A percentile compares a stretch with the other conserved stretches of the same genome.
Conservation (phyloP, 2,888 invertebrate genomes). For the Chrysopilus asiliformis region DNA sequence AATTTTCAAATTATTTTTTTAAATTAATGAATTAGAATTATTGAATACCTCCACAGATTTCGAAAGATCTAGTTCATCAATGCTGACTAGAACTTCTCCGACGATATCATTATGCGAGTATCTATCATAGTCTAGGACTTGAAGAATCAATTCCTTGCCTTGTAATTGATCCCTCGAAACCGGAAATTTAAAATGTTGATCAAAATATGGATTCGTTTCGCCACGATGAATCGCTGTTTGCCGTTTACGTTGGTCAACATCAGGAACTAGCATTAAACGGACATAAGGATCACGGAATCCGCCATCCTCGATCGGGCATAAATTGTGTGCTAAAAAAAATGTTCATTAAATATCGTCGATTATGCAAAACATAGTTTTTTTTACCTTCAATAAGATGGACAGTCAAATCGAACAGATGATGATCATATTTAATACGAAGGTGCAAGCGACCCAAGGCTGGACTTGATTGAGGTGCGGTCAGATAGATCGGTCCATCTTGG, state of each 20-base stretch:
- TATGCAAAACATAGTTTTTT: no score
- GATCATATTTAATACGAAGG: constrained; percentile 75
- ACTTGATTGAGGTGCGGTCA: constrained; percentile 47
- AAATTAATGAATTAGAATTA: no score
- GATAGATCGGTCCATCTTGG: constrained; percentile 62
- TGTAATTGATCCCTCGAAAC: constrained; percentile 76
- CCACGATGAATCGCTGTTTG: constrained; percentile 75
- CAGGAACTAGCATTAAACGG: constrained; percentile 61
- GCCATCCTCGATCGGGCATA: constrained; percentile 71
- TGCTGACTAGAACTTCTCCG: constrained; percentile 66
- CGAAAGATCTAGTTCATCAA: constrained; percentile 61
- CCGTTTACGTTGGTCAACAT: constrained; percentile 70
- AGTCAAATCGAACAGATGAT: constrained; percentile 76
- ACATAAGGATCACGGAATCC: constrained; percentile 87
- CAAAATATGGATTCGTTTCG: constrained; percentile 75
- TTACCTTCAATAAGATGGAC: constrained; percentile 85
- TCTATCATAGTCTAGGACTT: constrained; percentile 39
- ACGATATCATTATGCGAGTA: constrained; percentile 81
- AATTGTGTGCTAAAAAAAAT: constrained; percentile 51
- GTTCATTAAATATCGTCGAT: no score
- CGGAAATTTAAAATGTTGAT: constrained; percentile 87
- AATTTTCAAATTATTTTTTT: no score
- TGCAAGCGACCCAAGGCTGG: constrained; percentile 70
- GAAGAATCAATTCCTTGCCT: constrained; percentile 51
- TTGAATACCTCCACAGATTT: constrained; percentile 36